Evolutionary conservation across 2,113 vertebrate species (phyloP), one percentile per base, ranked within the genome.

Genomic region (Ctenodactylus gundi): DNA sequence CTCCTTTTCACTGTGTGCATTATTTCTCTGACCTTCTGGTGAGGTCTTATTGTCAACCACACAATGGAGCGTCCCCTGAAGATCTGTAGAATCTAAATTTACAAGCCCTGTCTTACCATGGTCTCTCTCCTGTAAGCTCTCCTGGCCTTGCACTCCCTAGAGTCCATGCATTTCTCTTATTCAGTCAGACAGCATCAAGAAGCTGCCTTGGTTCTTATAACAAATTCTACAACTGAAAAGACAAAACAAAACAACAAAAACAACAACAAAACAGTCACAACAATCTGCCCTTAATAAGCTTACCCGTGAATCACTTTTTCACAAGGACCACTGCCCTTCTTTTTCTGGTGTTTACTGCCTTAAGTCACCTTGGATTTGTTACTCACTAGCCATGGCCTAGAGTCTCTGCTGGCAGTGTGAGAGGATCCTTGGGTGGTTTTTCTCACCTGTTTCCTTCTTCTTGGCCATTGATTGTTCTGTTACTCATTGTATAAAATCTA

Each of bases 21-120:
- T 75, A 34, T 36, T 51, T n/a, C 13, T 21, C 10, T 20, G 31
- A 23, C 4, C 11, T 15, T 4, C 9, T 3, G 6, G 0, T 9
- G 7, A 31, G 31, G n/a, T n/a, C n/a, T n/a, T n/a, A n/a, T n/a
- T n/a, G n/a, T n/a, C n/a, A n/a, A n/a, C n/a, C n/a, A n/a, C n/a
- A n/a, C n/a, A n/a, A n/a, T n/a, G n/a, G n/a, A n/a, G n/a, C n/a
- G n/a, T n/a, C n/a, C n/a, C n/a, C n/a, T n/a, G n/a, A n/a, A 51
- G 44, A 73, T 51, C 29, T 21, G 15, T 34, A 21, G 17, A 10
- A 15, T 46, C 44, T 20, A 51, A 21, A 41, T n/a, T 41, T 34
- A 39, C 21, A 87, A 73, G 39, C 13, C 34, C 20, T n/a, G 4
- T 57, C 7, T 13, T 87, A 36, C 34, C 20, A 7, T 36, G 49